Evolutionary conservation across 30 jellyfish, hydroid and myxozoan species (phyloP).

Genomic region (Turritopsis rubra): DNA sequence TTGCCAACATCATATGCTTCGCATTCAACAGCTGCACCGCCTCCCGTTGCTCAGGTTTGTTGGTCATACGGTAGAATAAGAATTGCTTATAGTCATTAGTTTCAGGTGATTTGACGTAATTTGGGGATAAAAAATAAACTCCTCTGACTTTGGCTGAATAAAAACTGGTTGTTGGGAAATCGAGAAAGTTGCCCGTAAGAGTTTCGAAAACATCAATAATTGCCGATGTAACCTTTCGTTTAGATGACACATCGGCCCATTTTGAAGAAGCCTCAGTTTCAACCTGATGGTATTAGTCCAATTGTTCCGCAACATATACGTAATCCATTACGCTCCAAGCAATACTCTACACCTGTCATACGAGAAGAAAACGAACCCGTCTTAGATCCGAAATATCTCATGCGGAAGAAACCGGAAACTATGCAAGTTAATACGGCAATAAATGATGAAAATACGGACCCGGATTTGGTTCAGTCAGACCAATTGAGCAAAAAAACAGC

Average conservation of each 20-base stretch:
- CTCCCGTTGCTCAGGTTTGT: background rate
- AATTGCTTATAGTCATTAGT: too few species aligned
- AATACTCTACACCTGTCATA: slow-evolving; percentile 28
- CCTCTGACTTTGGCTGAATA: too few species aligned
- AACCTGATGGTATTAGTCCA: slow-evolving; percentile 34
- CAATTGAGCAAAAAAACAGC: background rate
- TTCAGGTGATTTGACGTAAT: too few species aligned
- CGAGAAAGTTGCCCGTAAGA: too few species aligned
- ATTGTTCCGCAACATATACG: slow-evolving; percentile 8
- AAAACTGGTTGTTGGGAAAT: too few species aligned
- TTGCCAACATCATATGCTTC: background rate
- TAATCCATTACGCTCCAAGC: slow-evolving; percentile 23
- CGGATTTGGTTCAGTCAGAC: slow-evolving; percentile 9
- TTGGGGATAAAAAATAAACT: too few species aligned
- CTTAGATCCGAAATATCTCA: slow-evolving; percentile 24
- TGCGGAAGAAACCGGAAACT: slow-evolving; percentile 25
- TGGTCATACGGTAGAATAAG: too few species aligned
- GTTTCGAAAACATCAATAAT: too few species aligned
- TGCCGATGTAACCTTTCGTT: too few species aligned
- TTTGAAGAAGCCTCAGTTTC: slow-evolving; percentile 31
- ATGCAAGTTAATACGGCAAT: background rate
- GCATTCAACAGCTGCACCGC: background rate
- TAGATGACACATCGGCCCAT: slow-evolving; percentile 31
- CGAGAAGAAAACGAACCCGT: slow-evolving; percentile 12
- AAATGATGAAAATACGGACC: slow-evolving; percentile 12